phyloP scores from a whole-genome alignment of 2,797 vertebrate genomes.

The Melanotaenia parkinsoni region DNA sequence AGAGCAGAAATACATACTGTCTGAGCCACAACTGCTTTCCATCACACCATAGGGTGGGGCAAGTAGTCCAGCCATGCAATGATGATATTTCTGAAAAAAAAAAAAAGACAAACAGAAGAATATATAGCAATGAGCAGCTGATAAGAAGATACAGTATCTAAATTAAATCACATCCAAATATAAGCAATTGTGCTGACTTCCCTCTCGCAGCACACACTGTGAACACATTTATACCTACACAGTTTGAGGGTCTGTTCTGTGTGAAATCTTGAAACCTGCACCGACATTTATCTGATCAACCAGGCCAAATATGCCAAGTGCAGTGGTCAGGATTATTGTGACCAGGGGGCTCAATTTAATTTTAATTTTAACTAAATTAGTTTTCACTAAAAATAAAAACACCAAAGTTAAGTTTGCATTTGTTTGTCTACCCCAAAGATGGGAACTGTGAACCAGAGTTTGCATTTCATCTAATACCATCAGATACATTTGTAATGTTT shows the following conservation, averaged over 20 bases:
- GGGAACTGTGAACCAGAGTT: no score
- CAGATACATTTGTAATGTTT: no score
- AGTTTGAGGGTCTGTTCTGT: background rate
- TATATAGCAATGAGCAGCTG: background rate
- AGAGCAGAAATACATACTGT: slow-evolving; percentile 88
- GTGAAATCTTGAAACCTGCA: background rate
- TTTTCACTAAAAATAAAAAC: no score
- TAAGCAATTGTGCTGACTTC: background rate
- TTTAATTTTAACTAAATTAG: no score
- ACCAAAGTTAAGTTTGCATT: no score
- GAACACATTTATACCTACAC: background rate
- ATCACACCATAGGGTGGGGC: slow-evolving; percentile 97
- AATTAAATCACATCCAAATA: background rate
- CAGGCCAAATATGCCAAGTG: no score
- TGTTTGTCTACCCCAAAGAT: no score
- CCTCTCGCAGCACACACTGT: background rate
- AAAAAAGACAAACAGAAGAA: slow-evolving; percentile 19
- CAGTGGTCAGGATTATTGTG: no score
- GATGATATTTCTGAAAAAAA: slow-evolving; percentile 91
- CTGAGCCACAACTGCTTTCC: slow-evolving; percentile 90
- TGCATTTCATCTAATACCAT: no score
- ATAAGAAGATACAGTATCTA: background rate
- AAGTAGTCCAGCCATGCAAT: slow-evolving; percentile 95
- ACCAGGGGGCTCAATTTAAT: no score
- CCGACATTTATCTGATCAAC: background rate